Evolutionary conservation across 2,113 vertebrate genomes (phyloP), one percentile per base, ranked within the genome.

Genomic region (Labeo catla): DNA sequence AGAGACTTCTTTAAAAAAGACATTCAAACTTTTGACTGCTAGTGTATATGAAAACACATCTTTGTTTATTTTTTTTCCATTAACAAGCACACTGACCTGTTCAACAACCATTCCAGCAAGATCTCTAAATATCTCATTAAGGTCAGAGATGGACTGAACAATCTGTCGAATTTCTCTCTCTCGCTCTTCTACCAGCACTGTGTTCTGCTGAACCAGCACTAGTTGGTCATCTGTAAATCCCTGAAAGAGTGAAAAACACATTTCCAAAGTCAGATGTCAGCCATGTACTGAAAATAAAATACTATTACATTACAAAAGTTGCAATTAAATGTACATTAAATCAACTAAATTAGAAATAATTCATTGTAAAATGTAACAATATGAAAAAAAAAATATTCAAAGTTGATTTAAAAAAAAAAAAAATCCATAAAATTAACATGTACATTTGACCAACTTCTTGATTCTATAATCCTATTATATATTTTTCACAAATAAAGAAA

Each of bases 101-200:
- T 99, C 98, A 78, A 99, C 97, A 85, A 99, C 96, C 98, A 99
- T 99, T n/a, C 95, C 94, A 65, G 96, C 97, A 85, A 99, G 92
- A 87, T 99, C 98, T 82, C 98, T 91, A 87, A 99, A 99, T 88
- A 99, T 96, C 77, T 99, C 98, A 54, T 98, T 99, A 84, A 99
- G 96, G 93, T 99, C 98, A 0, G 97, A 97, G 91, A 99, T 98
- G 49, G 98, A 99, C 91, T 99, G 98, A 11, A 99, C 96, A n/a
- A 99, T 96, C 86, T 98, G 97, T n/a, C 96, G 94, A 77, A 99
- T 97, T 93, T 99, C 98, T 50, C 95, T 88, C 88, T 99, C 98
- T 52, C 98, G 87, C 86, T 99, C 98, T 85, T 99, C 97, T 86
- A 99, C 97, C 95, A 99, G 90, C 63, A 99, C 88, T 0, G 96